Base-by-base conservation (phyloP, 2,888 invertebrate species). In the Dioctria linearis region DNA sequence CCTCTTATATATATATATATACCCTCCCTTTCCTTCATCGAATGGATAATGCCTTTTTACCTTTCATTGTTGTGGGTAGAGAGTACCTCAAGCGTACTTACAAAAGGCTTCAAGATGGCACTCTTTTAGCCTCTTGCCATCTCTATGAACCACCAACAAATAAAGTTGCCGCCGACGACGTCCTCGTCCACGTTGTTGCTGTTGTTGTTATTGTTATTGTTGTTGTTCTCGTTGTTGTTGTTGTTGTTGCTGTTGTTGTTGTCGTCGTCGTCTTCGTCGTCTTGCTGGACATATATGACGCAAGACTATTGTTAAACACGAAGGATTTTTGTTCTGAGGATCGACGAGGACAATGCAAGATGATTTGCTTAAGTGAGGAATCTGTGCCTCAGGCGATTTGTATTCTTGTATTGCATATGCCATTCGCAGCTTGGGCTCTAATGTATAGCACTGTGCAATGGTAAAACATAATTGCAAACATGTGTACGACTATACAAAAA, bases 291-390 rank as follows among this genome's bases (percentile, higher is more conserved):
- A 5, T 43, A 25, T 71, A 37, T 71, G 51, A 71, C 69, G 51
- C 49, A 71, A 71, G 69, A 51, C 69, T 13, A 71, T 71, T 71
- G 69, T 71, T 71, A 39, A 25, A 13, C 51, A 71, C 9, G 5
- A 49, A 71, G 46, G 51, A 51, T 51, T 46, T 51, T 51, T 11
- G 13, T 13, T 71, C 40, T 46, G 69, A 51, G 69, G 51, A 46
- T 13, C 37, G 61, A 13, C 37, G 69, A 71, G 69, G 69, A 71
- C 69, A 71, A 71, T 71, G 51, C 49, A 37, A 71, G 69, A 71
- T 71, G 69, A 71, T 71, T 71, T 71, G 69, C 69, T 51, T 71
- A 51, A 71, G 46, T 71, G 69, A 71, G 37, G 69, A 71, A 51
- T 71, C 46, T 39, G 65, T 65, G 51, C 51, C 69, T 51, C 37